Percentiles rank a stretch among this genome's conserved stretches.
These are phyloP conservation scores for Tigriopus japonicus DNA, from an alignment of 1,140 invertebrate species.

Conservation along the genomic window DNA sequence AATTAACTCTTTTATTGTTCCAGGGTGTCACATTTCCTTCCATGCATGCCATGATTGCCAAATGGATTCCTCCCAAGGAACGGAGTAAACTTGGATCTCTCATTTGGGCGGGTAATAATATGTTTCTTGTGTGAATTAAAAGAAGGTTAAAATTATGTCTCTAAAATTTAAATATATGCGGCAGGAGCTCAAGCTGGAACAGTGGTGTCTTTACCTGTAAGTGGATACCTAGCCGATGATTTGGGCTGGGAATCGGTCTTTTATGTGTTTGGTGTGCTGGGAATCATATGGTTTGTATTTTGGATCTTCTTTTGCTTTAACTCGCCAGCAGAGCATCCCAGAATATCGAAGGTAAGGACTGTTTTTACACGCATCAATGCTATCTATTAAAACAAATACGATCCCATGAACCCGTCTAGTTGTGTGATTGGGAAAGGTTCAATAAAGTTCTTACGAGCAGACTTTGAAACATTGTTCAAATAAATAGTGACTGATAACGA, in stretches of 20 bases:
- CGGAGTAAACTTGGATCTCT: constrained; percentile 43
- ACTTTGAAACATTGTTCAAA: too few relatives aligned
- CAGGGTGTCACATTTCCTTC: constrained; percentile 8
- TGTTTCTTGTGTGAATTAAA: background rate
- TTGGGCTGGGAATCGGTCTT: constrained; percentile 59
- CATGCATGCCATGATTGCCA: constrained; percentile 21
- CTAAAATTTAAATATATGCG: background rate
- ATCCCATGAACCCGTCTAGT: too few relatives aligned
- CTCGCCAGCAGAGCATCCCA: constrained; percentile 22
- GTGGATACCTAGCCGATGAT: constrained; percentile 36
- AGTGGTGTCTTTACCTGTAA: constrained; percentile 48
- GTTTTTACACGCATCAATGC: too few relatives aligned
- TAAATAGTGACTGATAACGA: too few relatives aligned
- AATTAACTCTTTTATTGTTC: too few relatives aligned
- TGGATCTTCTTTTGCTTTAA: constrained; percentile 32
- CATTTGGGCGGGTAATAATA: background rate
- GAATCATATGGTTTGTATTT: constrained; percentile 32
- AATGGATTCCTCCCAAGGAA: constrained; percentile 62
- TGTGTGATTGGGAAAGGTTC: too few relatives aligned
- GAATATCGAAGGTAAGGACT: background rate
- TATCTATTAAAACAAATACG: too few relatives aligned
- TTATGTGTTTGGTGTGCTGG: constrained; percentile 30
- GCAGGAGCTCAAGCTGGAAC: constrained; percentile 49
- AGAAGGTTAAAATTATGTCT: background rate
- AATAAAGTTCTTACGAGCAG: too few relatives aligned